Evolutionary conservation across 2,113 vertebrate species (phyloP).

Genomic region (Centrocercus urophasianus): DNA sequence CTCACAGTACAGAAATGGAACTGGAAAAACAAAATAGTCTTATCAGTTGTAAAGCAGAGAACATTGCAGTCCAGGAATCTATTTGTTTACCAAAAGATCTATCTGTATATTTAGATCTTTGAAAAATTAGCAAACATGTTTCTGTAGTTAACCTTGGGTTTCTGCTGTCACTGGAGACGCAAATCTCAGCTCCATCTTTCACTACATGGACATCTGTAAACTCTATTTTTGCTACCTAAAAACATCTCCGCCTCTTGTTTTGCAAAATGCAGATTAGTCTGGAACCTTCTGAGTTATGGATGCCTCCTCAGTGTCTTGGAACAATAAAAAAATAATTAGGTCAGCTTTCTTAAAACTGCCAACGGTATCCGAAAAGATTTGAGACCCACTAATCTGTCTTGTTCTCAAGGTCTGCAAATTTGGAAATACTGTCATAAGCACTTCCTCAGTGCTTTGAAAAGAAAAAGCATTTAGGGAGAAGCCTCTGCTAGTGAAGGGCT

Average conservation of each 20-base stretch:
- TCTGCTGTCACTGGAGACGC: not conserved
- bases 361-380: not conserved
- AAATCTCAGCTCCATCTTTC: not conserved
- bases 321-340: not conserved
- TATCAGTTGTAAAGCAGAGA: not conserved
- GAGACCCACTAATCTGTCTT: not conserved
- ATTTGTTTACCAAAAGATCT: not conserved
- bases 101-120: not conserved
- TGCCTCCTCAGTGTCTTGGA: not conserved
- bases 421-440: constrained; percentile 8
- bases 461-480: not conserved
- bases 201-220: not conserved
- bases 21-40: not conserved
- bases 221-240: not conserved
- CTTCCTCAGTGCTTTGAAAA: not conserved
- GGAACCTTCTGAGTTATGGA: not conserved
- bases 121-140: not conserved
- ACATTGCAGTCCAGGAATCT: not conserved
- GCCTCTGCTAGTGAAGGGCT: not conserved
- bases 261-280: not conserved
- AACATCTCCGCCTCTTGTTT: not conserved
- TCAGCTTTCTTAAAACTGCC: not conserved
- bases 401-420: not conserved
- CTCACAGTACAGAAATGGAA: not conserved
- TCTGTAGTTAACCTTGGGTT: not conserved